phyloP scores from a whole-genome alignment of 2,888 invertebrate genomes.

The Cephus spinipes region DNA sequence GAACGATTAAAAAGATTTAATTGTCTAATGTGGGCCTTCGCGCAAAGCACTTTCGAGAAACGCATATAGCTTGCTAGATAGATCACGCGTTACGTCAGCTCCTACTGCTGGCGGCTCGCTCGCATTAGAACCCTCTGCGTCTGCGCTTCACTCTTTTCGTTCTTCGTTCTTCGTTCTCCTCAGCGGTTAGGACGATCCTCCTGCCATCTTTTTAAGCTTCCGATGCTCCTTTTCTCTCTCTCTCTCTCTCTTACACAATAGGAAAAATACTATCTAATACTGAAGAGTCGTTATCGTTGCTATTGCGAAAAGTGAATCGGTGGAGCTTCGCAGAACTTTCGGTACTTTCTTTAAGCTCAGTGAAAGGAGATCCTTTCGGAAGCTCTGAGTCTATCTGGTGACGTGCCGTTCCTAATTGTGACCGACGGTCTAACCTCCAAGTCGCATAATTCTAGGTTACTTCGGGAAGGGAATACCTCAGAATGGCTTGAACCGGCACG shows the following conservation, averaged over 20 bases:
- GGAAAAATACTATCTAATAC: too few relatives aligned
- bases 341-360: too few relatives aligned
- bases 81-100: background rate
- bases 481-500: conserved; percentile 27
- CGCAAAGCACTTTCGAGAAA: conserved; percentile 20
- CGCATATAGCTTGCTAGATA: background rate
- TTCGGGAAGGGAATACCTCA: conserved; percentile 40
- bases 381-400: conserved; percentile 7
- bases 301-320: too few relatives aligned
- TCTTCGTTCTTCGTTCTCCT: background rate
- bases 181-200: too few relatives aligned
- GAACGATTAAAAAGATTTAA: conserved; percentile 63
- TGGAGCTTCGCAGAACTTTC: too few relatives aligned
- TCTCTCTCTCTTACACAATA: too few relatives aligned
- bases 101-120: conserved; percentile 1
- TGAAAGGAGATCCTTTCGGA: too few relatives aligned
- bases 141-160: background rate
- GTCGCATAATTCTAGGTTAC: conserved; percentile 38
- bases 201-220: too few relatives aligned
- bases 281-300: too few relatives aligned
- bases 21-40: conserved; percentile 42
- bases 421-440: conserved; percentile 30
- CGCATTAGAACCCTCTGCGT: background rate
- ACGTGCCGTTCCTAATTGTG: conserved; percentile 38
- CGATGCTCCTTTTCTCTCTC: too few relatives aligned